phyloP scores from a whole-genome alignment of 2,888 invertebrate genomes.

The Lasius platythorax region DNA sequence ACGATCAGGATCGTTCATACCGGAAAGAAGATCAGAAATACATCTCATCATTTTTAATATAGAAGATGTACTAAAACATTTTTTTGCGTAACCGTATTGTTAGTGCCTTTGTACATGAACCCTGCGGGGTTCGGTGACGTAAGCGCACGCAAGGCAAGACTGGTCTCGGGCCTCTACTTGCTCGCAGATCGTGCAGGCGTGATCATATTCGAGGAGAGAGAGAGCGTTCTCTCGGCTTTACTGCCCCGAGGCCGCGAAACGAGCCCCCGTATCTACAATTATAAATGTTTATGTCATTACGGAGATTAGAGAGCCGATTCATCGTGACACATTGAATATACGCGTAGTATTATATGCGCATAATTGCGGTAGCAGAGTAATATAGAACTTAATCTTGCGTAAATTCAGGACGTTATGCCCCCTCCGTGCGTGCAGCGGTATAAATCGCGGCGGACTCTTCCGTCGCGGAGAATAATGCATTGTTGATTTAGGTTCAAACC shows the following conservation, averaged over 20 bases:
- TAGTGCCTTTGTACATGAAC: not conserved
- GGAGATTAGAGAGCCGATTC: conserved; percentile 62
- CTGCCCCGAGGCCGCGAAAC: conserved; percentile 48
- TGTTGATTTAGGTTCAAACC: conserved; percentile 74
- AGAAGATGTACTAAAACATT: not conserved
- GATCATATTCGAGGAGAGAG: conserved; percentile 25
- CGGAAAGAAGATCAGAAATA: conserved; percentile 8
- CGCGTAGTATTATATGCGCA: conserved; percentile 60
- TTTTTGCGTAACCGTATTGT: conserved; percentile 30
- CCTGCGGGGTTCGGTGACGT: not conserved
- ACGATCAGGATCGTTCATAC: not conserved
- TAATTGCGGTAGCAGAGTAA: conserved; percentile 70
- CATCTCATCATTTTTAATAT: conserved; percentile 14
- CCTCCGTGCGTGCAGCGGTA: conserved; percentile 49
- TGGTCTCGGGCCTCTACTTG: conserved; percentile 6
- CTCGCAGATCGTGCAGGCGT: conserved; percentile 46
- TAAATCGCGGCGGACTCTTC: conserved; percentile 66
- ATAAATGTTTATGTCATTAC: conserved; percentile 66
- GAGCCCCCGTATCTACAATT: conserved; percentile 57
- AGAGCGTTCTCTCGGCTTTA: conserved; percentile 22
- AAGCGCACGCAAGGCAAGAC: conserved; percentile 48
- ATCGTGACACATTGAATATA: conserved; percentile 57
- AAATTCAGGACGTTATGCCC: conserved; percentile 60
- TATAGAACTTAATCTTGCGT: conserved; percentile 71
- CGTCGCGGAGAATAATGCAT: conserved; percentile 67